Evolutionary conservation across 2,888 invertebrate genomes (phyloP), one percentile per base, ranked within the genome.

Genomic region (Oligia strigilis): DNA sequence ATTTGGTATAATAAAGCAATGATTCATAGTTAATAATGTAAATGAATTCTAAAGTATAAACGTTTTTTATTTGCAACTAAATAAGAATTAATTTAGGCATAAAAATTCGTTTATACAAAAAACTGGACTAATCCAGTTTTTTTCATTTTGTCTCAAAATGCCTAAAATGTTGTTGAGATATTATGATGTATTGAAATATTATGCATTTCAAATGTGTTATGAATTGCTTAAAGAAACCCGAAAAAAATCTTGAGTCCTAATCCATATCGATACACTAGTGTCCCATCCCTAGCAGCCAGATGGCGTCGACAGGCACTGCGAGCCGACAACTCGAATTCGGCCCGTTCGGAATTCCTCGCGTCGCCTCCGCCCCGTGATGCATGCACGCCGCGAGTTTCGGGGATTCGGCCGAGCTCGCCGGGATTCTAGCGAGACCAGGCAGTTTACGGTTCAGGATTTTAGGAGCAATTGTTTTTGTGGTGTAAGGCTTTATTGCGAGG

Each of bases 261-360:
- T 77, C 65, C 46, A 36, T 82, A 87, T 91, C 92, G 91, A 91
- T 85, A 87, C 3, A 13, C 49, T 13, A 46, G 8, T 4, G 4
- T 52, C 80, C 46, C 95, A 88, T 90, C 95, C 88, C 94, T 96
- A 93, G 40, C 19, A 83, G 86, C 94, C 96, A 96, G 96, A 96
- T 96, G 96, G 96, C 94, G 96, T 93, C 94, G 96, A 96, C 96
- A 95, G 94, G 93, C 93, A 84, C 90, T 80, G 91, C 93, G 93
- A 92, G 94, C 94, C 94, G 93, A 93, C 94, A 92, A 94, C 93
- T 94, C 93, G 93, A 93, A 94, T 94, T 94, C 93, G 94, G 94
- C 92, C 90, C 93, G 95, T 91, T 91, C 93, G 95, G 95, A 94
- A 96, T 96, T 94, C 96, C 94, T 94, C 90, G 92, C 94, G 93